Evolutionary conservation across 2,888 invertebrate species (phyloP), one percentile per base, ranked within the genome.

Genomic region (Hecatera dysodea): DNA sequence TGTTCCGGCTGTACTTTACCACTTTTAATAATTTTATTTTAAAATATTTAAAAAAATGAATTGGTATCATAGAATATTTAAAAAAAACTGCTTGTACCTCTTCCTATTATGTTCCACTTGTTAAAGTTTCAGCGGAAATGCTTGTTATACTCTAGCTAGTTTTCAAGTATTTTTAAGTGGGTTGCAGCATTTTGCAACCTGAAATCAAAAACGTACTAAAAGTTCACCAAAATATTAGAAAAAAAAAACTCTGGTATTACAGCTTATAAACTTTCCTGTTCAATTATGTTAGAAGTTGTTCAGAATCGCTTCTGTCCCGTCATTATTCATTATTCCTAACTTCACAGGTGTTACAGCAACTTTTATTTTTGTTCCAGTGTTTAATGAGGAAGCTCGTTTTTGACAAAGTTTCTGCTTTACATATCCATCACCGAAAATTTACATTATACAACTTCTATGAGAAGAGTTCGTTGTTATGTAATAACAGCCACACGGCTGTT

Each of bases 321-420:
- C 29, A 64, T 71, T 64, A 60, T 50, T 61, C 60, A 71, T 77
- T 27, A 64, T 56, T 63, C 55, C 27, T n/a, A 59, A 72, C 53
- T 72, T 55, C 48, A 39, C 73, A 72, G 78, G 67, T 76, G 73
- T 67, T 72, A 67, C 66, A 52, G 52, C 12, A 63, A 72, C 44
- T 63, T 78, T 66, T 66, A 78, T 61, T 78, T 76, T 76, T 72
- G 48, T 72, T 55, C 19, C 42, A 46, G 22, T 55, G 7, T 62
- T 42, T 66, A 76, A 78, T 59, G 57, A 62, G 59, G 62, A 67
- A 63, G 29, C 56, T 55, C 15, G 24, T 48, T 78, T 62, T 65
- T n/a, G 24, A 24, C 59, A 50, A 77, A 55, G 42, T 77, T 76
- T 36, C 19, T 27, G 6, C 15, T 60, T 64, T 15, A 6, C 12